Percentiles rank a stretch among this genome's conserved stretches.
Conservation (phyloP, 2,113 vertebrate genomes). For the Larimichthys crocea region DNA sequence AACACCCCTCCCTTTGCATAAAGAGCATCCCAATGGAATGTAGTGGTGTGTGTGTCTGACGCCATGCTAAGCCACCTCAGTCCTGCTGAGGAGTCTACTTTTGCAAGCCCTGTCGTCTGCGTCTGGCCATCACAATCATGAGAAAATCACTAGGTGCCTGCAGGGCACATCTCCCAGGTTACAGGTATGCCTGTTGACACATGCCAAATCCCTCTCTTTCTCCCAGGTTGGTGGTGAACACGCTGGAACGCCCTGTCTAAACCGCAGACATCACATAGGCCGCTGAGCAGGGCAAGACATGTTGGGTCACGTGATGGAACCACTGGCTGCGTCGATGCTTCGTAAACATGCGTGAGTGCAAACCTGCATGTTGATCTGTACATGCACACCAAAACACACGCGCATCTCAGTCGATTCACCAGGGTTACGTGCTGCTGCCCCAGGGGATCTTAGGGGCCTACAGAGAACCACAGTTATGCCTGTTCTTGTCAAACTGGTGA, state of each 20-base stretch:
- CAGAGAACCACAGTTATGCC: constrained; percentile 56
- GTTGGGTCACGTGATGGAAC: constrained; percentile 79
- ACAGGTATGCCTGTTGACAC: constrained; percentile 87
- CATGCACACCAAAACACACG: constrained; percentile 1
- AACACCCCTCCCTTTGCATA: constrained; percentile 61
- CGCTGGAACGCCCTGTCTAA: constrained; percentile 86
- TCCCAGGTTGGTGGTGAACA: constrained; percentile 75
- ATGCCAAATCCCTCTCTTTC: constrained; percentile 85
- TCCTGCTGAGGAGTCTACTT: constrained; percentile 83
- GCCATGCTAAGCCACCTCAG: constrained; percentile 86
- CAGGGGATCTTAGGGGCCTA: constrained; percentile 60
- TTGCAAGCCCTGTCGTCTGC: constrained; percentile 82
- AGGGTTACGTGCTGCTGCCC: constrained; percentile 64
- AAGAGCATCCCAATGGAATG: constrained; percentile 80
- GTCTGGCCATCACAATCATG: constrained; percentile 84
- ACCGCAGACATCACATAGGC: constrained; percentile 86
- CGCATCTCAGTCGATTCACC: constrained; percentile 27
- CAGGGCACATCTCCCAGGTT: constrained; percentile 81
- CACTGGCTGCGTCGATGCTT: constrained; percentile 63
- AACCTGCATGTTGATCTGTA: constrained; percentile 33
- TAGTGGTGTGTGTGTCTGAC: constrained; percentile 81
- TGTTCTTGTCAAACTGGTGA: constrained; percentile 75
- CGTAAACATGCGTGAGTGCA: constrained; percentile 65
- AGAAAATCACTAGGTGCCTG: constrained; percentile 85
- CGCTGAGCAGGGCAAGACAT: constrained; percentile 82